These are phyloP conservation scores for Bubalus kerabau DNA, from an alignment of 2,113 vertebrate species.

Conservation along the genomic window DNA sequence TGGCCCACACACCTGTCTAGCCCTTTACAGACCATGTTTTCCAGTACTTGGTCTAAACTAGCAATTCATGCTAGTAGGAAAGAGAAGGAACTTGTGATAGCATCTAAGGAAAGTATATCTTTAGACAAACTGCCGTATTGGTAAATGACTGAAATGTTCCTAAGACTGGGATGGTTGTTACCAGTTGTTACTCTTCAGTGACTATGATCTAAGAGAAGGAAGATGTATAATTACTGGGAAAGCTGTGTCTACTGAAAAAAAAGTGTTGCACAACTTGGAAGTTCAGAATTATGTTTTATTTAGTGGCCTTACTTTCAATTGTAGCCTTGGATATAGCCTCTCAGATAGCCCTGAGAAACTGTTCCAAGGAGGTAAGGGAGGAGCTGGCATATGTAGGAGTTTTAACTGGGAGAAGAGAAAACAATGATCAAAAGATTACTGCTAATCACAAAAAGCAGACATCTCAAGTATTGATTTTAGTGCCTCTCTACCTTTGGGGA, in stretches of 20 bases:
- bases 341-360: neutral
- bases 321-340: neutral
- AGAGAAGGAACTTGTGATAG: neutral
- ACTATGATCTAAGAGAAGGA: neutral
- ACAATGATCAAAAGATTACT: neutral
- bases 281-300: neutral
- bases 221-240: slow-evolving; percentile 14
- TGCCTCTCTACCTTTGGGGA: neutral
- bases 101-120: neutral
- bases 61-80: neutral
- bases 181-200: slow-evolving; percentile 32
- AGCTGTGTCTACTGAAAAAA: neutral
- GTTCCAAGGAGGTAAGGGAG: neutral
- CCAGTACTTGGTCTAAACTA: neutral
- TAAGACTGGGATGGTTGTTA: neutral
- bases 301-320: neutral
- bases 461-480: neutral
- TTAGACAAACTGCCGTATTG: slow-evolving; percentile 7
- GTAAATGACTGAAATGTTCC: slow-evolving; percentile 5
- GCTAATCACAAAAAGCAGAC: neutral
- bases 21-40: neutral
- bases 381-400: neutral
- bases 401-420: neutral
- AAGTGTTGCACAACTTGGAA: neutral
- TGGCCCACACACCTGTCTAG: neutral